Percentiles rank a stretch among this genome's conserved stretches.
Evolutionary conservation across 2,113 vertebrate species (phyloP).

Genomic region (Psilopsiagon aymara): DNA sequence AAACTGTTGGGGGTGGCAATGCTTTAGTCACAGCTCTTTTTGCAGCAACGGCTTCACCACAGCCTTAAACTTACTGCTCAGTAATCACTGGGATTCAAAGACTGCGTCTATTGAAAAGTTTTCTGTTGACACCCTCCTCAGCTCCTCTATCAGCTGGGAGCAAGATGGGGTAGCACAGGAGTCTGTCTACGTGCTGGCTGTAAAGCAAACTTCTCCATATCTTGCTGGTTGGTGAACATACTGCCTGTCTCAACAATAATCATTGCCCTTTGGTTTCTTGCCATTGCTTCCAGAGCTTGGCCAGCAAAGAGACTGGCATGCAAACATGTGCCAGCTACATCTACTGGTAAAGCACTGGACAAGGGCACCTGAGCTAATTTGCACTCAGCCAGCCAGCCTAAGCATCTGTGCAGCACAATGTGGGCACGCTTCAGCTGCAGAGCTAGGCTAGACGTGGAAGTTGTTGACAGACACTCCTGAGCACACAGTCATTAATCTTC

Average conservation of each 20-base stretch:
- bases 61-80: neutral
- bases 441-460: neutral
- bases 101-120: neutral
- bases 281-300: neutral
- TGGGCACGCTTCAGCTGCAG: neutral
- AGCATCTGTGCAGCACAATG: neutral
- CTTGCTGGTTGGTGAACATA: neutral
- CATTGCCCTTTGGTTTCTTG: neutral
- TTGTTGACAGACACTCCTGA: neutral
- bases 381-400: neutral
- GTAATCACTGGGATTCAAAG: neutral
- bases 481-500: neutral
- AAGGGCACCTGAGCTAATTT: neutral
- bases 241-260: neutral
- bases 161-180: neutral
- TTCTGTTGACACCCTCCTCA: neutral
- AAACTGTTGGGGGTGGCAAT: neutral
- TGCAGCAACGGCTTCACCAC: neutral
- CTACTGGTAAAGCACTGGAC: neutral
- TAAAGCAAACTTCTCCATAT: neutral
- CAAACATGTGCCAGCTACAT: accelerated
- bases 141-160: neutral
- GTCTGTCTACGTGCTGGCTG: neutral
- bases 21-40: neutral
- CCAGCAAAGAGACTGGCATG: neutral